These are phyloP conservation scores for Sminthurides aquaticus DNA, from an alignment of 2,888 invertebrate genomes.

Conservation along the genomic window DNA sequence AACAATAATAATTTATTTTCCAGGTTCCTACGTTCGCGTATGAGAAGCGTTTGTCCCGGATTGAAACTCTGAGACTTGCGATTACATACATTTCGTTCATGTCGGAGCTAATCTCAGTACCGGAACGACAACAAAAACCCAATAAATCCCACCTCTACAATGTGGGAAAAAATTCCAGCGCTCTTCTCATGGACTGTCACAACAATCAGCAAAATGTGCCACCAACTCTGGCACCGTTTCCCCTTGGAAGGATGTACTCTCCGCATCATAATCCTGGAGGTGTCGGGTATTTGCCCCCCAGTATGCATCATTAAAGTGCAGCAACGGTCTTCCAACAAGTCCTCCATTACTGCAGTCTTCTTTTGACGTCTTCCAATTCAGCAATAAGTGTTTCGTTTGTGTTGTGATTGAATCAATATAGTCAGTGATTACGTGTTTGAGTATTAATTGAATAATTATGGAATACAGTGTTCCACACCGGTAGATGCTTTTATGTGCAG, in stretches of 20 bases:
- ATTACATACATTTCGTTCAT: constrained; percentile 96
- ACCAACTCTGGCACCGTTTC: constrained; percentile 20
- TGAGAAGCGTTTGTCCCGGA: constrained; percentile 87
- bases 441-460: too few relatives aligned
- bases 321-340: too few relatives aligned
- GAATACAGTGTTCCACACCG: too few relatives aligned
- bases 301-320: constrained; percentile 21
- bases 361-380: neutral
- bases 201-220: constrained; percentile 26
- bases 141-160: constrained; percentile 1
- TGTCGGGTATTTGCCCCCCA: constrained; percentile 15
- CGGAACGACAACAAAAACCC: constrained; percentile 23
- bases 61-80: constrained; percentile 86
- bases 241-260: constrained; percentile 21
- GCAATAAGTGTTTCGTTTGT: too few relatives aligned
- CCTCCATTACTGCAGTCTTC: too few relatives aligned
- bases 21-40: constrained; percentile 88
- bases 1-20: constrained; percentile 2
- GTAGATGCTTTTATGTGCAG: too few relatives aligned
- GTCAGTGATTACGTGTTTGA: too few relatives aligned
- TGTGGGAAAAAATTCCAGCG: constrained; percentile 1
- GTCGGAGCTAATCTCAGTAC: constrained; percentile 66
- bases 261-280: constrained; percentile 12
- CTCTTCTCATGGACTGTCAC: constrained; percentile 21
- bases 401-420: too few relatives aligned